Percentiles rank a stretch among this genome's conserved stretches.
Evolutionary conservation across 2,113 vertebrate genomes (phyloP).

Genomic region (Corythoichthys intestinalis): DNA sequence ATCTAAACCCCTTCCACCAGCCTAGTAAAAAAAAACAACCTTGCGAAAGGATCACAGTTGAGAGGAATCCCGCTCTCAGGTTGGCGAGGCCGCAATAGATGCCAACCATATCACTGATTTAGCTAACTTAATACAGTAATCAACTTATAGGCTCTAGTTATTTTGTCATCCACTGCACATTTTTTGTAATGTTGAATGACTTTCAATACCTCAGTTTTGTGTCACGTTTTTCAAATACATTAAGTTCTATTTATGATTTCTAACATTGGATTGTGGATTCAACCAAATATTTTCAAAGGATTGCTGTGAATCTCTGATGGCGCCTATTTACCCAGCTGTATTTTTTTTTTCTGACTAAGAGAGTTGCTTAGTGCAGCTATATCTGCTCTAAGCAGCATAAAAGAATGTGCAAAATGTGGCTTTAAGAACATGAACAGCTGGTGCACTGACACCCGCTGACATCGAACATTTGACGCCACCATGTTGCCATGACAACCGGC

Average conservation of each 20-base stretch:
- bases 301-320: conserved; percentile 1
- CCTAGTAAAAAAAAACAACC: no score
- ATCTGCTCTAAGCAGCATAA: conserved; percentile 23
- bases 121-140: no score
- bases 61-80: no score
- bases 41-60: no score
- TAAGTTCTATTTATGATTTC: background rate
- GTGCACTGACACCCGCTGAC: conserved; percentile 49
- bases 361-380: background rate
- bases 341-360: conserved; percentile 4
- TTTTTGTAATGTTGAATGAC: background rate
- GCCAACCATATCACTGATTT: no score
- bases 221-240: background rate
- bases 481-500: conserved; percentile 62
- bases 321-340: background rate
- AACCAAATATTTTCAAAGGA: background rate
- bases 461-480: conserved; percentile 43
- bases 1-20: no score
- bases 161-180: background rate
- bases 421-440: conserved; percentile 54
- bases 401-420: conserved; percentile 26
- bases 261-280: background rate
- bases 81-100: no score
- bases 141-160: no score
- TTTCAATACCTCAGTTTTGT: background rate